These are phyloP conservation scores for Bambusicola thoracicus DNA, from an alignment of 2,113 vertebrate genomes.

Conservation along the genomic window DNA sequence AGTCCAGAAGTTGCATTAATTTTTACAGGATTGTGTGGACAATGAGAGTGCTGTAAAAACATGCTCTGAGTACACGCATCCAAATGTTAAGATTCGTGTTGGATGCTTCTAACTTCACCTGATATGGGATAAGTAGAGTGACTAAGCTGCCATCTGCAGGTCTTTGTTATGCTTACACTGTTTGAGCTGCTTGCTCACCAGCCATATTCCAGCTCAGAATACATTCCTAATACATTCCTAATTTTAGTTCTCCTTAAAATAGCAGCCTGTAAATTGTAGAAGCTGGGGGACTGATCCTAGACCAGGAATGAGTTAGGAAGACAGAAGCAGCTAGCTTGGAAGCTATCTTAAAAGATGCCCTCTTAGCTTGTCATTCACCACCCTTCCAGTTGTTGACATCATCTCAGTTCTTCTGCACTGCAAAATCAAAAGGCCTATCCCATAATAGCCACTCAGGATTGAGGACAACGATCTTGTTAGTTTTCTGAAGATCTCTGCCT, in stretches of 20 bases:
- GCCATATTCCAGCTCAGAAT: neutral
- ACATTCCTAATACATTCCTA: neutral
- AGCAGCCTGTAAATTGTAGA: neutral
- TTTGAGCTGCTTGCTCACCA: neutral
- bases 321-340: neutral
- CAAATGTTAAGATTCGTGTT: neutral
- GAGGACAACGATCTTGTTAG: neutral
- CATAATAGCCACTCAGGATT: neutral
- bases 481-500: fast-evolving
- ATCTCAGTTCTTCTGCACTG: neutral
- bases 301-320: neutral
- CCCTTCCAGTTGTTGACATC: neutral
- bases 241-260: neutral
- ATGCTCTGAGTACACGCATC: neutral
- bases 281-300: neutral
- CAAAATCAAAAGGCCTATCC: neutral
- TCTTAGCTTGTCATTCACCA: neutral
- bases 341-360: neutral
- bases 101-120: neutral
- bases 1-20: neutral
- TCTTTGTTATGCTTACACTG: neutral
- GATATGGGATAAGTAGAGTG: neutral
- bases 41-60: neutral
- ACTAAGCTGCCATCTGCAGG: neutral
- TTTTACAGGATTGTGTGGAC: neutral